Percentiles rank a stretch among this genome's conserved stretches.
Evolutionary conservation across 1,140 invertebrate genomes (phyloP).

Genomic region (Mactra quadrangularis): DNA sequence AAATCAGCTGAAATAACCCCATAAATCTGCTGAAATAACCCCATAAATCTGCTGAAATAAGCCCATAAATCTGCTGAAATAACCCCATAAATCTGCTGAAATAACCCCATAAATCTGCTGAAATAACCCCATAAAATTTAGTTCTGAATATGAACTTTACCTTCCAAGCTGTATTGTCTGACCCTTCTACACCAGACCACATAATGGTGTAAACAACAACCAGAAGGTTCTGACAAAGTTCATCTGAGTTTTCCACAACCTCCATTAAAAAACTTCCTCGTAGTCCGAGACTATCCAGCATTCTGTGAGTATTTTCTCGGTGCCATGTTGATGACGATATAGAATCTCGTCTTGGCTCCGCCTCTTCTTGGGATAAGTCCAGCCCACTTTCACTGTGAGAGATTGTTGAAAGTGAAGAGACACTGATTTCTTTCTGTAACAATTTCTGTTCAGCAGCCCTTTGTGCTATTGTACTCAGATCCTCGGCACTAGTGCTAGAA

Average conservation of each 20-base stretch:
- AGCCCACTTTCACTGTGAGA: conserved; percentile 71
- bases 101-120: too few relatives aligned
- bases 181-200: conserved; percentile 87
- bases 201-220: conserved; percentile 87
- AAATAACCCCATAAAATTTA: too few relatives aligned
- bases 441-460: conserved; percentile 71
- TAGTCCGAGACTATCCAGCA: conserved; percentile 74
- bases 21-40: too few relatives aligned
- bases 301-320: conserved; percentile 70
- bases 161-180: conserved; percentile 86
- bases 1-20: too few relatives aligned
- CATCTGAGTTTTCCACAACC: conserved; percentile 84
- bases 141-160: too few relatives aligned
- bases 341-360: conserved; percentile 54
- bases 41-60: too few relatives aligned
- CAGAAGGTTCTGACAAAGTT: conserved; percentile 86
- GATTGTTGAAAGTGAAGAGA: conserved; percentile 39
- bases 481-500: conserved; percentile 80
- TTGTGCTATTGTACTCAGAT: conserved; percentile 71
- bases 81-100: too few relatives aligned
- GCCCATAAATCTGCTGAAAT: too few relatives aligned
- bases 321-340: conserved; percentile 23
- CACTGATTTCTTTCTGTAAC: conserved; percentile 31
- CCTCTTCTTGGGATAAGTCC: conserved; percentile 57
- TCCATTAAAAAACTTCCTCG: conserved; percentile 70